These are phyloP conservation scores for Helleia helle DNA, from an alignment of 2,888 invertebrate species.

Conservation along the genomic window DNA sequence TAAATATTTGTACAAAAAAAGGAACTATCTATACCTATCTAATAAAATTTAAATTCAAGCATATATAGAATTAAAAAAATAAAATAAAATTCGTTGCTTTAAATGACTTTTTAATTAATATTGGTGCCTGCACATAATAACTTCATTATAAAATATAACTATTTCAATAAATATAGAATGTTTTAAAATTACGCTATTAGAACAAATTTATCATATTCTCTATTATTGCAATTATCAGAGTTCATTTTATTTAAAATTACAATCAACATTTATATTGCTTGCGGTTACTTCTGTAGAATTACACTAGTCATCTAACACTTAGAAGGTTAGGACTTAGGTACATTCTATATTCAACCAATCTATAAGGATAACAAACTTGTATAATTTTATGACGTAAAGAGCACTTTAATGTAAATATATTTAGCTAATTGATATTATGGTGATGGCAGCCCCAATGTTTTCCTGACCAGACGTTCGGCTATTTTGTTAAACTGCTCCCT, in stretches of 20 bases:
- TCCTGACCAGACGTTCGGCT: constrained; percentile 92
- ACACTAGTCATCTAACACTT: no score
- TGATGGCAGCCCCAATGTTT: constrained; percentile 85
- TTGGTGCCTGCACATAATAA: not conserved
- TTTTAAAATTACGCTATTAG: not conserved
- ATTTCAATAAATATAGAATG: not conserved
- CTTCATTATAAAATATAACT: no score
- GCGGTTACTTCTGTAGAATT: no score
- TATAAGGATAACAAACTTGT: not conserved
- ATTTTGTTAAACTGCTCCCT: constrained; percentile 93
- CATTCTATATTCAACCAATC: no score
- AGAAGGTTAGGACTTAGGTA: no score
- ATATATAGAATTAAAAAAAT: no score
- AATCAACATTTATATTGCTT: no score
- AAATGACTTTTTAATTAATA: not conserved
- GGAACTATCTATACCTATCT: no score
- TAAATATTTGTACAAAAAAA: no score
- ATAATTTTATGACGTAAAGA: constrained; percentile 3
- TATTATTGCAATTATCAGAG: not conserved
- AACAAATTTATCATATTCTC: not conserved
- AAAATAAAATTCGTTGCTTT: no score
- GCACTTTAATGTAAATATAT: constrained; percentile 2
- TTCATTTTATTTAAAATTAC: no score
- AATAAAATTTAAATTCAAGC: no score
- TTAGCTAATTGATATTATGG: constrained; percentile 22